Evolutionary conservation across 2,113 vertebrate species (phyloP), one percentile per base, ranked within the genome.

Genomic region (Agelaius tricolor): DNA sequence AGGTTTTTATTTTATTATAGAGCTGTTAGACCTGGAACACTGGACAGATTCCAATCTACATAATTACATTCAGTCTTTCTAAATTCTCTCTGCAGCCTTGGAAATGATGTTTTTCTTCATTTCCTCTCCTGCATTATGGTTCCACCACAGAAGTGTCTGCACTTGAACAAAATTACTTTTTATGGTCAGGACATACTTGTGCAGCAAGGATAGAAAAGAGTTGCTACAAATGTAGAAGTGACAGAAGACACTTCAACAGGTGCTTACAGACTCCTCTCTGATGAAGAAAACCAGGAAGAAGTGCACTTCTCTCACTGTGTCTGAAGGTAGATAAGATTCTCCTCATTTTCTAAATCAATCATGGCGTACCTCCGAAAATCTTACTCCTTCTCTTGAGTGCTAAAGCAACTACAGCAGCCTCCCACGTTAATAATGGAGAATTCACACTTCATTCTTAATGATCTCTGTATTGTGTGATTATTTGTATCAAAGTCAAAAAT

Each of bases 1-100:
- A 87, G 22, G 54, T 54, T 84, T 96, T 94, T 88, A 93, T 96
- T 95, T 96, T 54, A 96, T 97, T 95, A 92, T 39, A 88, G 69
- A 94, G 82, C 93, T 88, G 68, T 78, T 95, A 93, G 92, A 80
- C 76, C 72, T 81, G 83, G 92, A 88, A 91, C 83, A 21, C 72
- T 95, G 94, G 85, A 92, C 82, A 84, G 73, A 90, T 87, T 74
- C 75, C 81, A 94, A n/a, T 71, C 62, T 54, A 27, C 5, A 16
- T 95, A 94, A 96, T 93, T 87, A 77, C 33, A 84, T 95, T 93
- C 79, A 41, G 46, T 62, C 82, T 58, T 78, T 59, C 76, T 84
- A 78, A 84, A 92, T 86, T 93, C 54, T 68, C 54, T 90, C 63
- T 82, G 79, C 44, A 85, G 71, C n/a, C 59, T 84, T 92, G 67